phyloP scores from a whole-genome alignment of 2,113 vertebrate species.

The Lathamus discolor region DNA sequence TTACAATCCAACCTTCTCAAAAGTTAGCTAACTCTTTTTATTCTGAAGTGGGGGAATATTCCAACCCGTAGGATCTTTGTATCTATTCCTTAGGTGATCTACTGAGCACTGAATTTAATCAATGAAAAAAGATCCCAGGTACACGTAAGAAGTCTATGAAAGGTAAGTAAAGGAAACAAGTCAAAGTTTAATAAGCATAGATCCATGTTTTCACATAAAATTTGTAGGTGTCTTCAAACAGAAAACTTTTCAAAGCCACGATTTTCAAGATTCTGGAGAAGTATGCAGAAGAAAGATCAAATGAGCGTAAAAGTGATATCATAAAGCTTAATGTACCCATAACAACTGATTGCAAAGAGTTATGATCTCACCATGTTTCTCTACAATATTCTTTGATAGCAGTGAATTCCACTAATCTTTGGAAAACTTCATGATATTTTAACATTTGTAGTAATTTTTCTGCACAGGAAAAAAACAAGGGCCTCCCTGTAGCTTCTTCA shows the following conservation, averaged over 20 bases:
- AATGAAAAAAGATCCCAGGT: neutral
- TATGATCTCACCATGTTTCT: neutral
- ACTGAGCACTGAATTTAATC: neutral
- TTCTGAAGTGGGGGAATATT: neutral
- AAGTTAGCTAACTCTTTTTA: neutral
- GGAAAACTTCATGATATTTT: conserved; percentile 15
- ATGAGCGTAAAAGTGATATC: conserved; percentile 1
- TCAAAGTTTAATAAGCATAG: neutral
- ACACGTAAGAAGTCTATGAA: neutral
- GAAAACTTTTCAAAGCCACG: neutral
- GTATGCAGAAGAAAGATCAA: neutral
- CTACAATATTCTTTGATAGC: neutral
- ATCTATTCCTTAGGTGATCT: neutral
- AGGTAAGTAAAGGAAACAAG: neutral
- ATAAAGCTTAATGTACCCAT: conserved; percentile 28
- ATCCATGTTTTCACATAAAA: neutral
- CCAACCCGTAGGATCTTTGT: neutral
- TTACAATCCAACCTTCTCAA: neutral
- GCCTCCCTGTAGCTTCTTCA: neutral
- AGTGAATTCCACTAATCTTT: conserved; percentile 46
- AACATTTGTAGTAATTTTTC: conserved; percentile 9
- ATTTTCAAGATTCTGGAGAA: conserved; percentile 38
- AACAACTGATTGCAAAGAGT: conserved; percentile 42
- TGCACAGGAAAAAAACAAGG: neutral
- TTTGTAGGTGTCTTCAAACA: neutral